Conservation (phyloP, 2,113 vertebrate genomes). For the Prunella himalayana region DNA sequence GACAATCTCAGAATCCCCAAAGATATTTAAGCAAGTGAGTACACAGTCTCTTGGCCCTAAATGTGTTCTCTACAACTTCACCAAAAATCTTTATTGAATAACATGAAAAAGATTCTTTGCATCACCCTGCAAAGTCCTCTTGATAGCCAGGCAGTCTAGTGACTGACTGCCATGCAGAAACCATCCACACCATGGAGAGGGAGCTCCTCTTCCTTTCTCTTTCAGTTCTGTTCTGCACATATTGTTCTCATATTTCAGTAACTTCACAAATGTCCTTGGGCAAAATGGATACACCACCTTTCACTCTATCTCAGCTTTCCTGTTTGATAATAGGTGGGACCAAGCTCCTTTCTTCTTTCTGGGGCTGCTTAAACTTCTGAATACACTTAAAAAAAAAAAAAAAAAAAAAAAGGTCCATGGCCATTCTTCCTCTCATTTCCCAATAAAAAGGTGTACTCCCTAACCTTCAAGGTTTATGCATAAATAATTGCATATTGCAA, state of each 20-base stretch:
- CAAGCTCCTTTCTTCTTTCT: not conserved
- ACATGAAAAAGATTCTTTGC: not conserved
- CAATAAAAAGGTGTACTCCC: not conserved
- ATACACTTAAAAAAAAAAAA: rapidly evolving
- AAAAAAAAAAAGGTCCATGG: not conserved
- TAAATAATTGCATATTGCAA: not conserved
- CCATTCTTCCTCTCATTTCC: not conserved
- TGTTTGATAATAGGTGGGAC: not conserved
- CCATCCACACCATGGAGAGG: rapidly evolving
- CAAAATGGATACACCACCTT: not conserved
- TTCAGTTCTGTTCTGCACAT: not conserved
- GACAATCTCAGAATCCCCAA: not conserved
- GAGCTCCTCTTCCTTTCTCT: not conserved
- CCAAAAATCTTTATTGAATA: not conserved
- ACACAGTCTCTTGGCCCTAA: not conserved
- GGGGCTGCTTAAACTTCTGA: not conserved
- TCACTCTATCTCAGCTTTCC: not conserved
- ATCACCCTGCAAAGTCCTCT: not conserved
- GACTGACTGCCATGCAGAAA: not conserved
- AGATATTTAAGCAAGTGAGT: not conserved
- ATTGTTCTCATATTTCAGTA: not conserved
- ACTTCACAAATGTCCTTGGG: not conserved
- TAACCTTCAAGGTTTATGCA: not conserved
- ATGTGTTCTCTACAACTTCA: not conserved
- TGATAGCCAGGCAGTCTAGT: not conserved